Percentiles rank a stretch among this genome's conserved stretches.
Evolutionary conservation across 2,888 invertebrate genomes (phyloP).

Genomic region (Chymomyza procnemis): DNA sequence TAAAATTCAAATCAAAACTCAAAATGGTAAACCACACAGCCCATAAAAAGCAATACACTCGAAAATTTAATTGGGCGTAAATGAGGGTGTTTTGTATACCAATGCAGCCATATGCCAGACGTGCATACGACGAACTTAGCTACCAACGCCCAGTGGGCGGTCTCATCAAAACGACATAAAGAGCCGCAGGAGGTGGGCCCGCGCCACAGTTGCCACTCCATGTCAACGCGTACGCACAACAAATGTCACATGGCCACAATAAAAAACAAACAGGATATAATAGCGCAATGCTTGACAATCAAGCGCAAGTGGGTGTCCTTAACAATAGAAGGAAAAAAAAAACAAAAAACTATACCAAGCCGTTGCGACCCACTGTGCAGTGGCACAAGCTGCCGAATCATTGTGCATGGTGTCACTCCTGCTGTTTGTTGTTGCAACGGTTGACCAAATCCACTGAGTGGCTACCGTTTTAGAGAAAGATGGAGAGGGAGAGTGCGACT

Average conservation of each 20-base stretch:
- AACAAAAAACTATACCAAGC: no score
- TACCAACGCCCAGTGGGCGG: constrained; percentile 59
- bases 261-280: constrained; percentile 26
- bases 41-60: constrained; percentile 51
- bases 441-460: background rate
- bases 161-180: constrained; percentile 62
- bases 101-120: constrained; percentile 59
- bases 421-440: background rate
- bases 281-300: background rate
- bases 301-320: background rate
- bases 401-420: background rate
- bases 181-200: constrained; percentile 45
- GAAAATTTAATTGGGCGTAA: constrained; percentile 74
- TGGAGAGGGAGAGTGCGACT: background rate
- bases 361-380: background rate
- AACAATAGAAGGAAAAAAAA: no score
- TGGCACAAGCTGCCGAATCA: background rate
- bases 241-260: constrained; percentile 58
- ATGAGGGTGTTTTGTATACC: constrained; percentile 70
- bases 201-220: constrained; percentile 50
- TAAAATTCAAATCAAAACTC: background rate
- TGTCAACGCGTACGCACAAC: constrained; percentile 64
- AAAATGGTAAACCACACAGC: constrained; percentile 17
- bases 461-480: no score
- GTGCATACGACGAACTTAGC: background rate